Evolutionary conservation across 2,113 vertebrate genomes (phyloP), one percentile per base, ranked within the genome.

Genomic region (Patagioenas fasciata): DNA sequence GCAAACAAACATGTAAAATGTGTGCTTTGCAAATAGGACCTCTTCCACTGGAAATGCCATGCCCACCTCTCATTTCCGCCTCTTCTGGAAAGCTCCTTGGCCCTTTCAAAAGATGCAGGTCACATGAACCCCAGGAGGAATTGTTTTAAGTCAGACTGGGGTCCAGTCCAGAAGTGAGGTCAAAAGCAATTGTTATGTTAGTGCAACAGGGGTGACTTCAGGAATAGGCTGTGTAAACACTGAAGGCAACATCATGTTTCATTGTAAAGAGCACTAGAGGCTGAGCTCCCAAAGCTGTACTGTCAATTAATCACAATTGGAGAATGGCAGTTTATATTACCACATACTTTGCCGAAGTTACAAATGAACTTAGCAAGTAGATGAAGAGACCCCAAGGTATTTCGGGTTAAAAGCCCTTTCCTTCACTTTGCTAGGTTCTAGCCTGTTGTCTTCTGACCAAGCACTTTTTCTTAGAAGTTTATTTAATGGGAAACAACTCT

Each of bases 11-110:
- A 74, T 38, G 67, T 70, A 91, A 88, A 94, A 71, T 70, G 24
- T 78, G 47, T 34, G 13, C 24, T 91, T 94, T 95, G 38, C 75
- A 88, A 94, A 74, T 28, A 90, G 40, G 48, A 93, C 56, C 61
- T 92, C 82, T 96, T 95, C 82, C 80, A 96, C 90, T 92, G 94
- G 92, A 97, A 97, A 96, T 96, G 40, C 85, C 82, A 74, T 60
- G 71, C 62, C 77, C 67, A 32, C 72, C 56, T 85, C 80, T 90
- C 82, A 95, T 86, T 97, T 96, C 81, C 89, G 72, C 60, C 67
- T 67, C 71, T 91, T 85, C 38, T 96, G 75, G 88, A 95, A 94
- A 92, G 8, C 85, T 88, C 34, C 67, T 91, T 26, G 48, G 67
- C 34, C 72, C 38, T 90, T 95, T 91, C 75, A 90, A 95, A 95